These are phyloP conservation scores for Eurytoma adleriae DNA, from an alignment of 2,888 invertebrate genomes.

Conservation along the genomic window DNA sequence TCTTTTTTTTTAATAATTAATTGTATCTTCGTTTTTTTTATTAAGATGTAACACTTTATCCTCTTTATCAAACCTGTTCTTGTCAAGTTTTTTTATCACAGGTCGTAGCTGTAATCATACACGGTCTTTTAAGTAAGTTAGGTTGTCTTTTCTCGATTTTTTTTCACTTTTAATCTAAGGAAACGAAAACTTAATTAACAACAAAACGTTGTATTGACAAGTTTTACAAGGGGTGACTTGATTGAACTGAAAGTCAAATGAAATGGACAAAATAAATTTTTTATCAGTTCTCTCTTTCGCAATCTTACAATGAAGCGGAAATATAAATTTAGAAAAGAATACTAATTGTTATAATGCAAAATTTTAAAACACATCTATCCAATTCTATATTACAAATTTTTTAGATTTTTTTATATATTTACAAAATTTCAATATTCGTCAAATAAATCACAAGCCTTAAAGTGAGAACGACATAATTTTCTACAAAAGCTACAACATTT, in stretches of 20 bases:
- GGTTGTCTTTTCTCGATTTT: slow-evolving; percentile 18
- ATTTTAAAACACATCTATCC: not conserved
- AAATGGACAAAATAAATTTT: not conserved
- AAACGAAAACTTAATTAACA: slow-evolving; percentile 34
- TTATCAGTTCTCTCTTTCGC: not conserved
- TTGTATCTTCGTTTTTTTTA: slow-evolving; percentile 65
- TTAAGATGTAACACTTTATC: slow-evolving; percentile 49
- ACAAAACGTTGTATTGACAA: slow-evolving; percentile 29
- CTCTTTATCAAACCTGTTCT: slow-evolving; percentile 56
- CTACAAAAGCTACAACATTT: not conserved
- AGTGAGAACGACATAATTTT: slow-evolving; percentile 12
- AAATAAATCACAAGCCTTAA: slow-evolving; percentile 36
- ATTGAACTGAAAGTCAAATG: not conserved
- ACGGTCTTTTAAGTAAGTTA: slow-evolving; percentile 53
- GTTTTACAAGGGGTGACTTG: slow-evolving; percentile 28
- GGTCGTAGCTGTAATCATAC: slow-evolving; percentile 57
- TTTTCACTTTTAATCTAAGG: slow-evolving; percentile 17
- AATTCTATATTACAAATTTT: not conserved
- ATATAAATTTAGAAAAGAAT: not conserved
- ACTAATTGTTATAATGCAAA: not conserved
- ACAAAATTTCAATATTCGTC: not conserved
- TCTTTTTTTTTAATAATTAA: slow-evolving; percentile 66
- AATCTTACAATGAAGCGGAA: too few species aligned
- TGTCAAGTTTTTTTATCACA: slow-evolving; percentile 62
- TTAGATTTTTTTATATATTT: not conserved